Percentiles rank a stretch among this genome's conserved stretches.
phyloP scores from a whole-genome alignment of 2,797 vertebrate species.

The Semaprochilodus insignis region DNA sequence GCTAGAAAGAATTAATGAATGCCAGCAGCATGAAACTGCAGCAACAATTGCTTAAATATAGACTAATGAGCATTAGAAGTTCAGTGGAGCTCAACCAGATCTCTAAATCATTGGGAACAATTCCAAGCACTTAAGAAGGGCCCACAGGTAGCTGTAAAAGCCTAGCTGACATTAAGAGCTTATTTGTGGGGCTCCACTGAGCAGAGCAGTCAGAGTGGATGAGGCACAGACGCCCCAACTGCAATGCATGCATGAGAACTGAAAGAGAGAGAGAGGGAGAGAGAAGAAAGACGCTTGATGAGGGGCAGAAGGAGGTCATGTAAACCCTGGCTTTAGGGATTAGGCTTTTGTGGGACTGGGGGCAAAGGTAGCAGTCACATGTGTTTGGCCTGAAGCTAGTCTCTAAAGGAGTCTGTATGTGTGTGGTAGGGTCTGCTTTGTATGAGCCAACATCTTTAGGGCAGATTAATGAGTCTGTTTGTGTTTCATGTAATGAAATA shows the following conservation, averaged over 20 bases:
- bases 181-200: constrained; percentile 49
- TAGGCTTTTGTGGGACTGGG: background rate
- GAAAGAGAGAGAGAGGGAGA: background rate
- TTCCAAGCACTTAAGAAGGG: background rate
- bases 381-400: background rate
- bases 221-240: constrained; percentile 30
- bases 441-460: constrained; percentile 3
- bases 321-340: constrained; percentile 17
- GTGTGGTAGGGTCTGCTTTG: constrained; percentile 17
- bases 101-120: constrained; percentile 22
- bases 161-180: constrained; percentile 33
- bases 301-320: background rate
- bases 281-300: background rate
- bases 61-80: background rate
- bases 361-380: constrained; percentile 16
- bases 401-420: background rate
- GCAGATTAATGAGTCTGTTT: constrained; percentile 11
- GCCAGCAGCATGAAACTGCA: background rate
- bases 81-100: constrained; percentile 16
- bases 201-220: constrained; percentile 29
- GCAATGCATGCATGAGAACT: constrained; percentile 8
- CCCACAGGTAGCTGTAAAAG: constrained; percentile 15
- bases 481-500: constrained; percentile 27
- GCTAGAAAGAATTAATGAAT: background rate
- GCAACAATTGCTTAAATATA: background rate